phyloP scores from a whole-genome alignment of 2,888 invertebrate genomes.

The Meiosimyza decipiens region DNA sequence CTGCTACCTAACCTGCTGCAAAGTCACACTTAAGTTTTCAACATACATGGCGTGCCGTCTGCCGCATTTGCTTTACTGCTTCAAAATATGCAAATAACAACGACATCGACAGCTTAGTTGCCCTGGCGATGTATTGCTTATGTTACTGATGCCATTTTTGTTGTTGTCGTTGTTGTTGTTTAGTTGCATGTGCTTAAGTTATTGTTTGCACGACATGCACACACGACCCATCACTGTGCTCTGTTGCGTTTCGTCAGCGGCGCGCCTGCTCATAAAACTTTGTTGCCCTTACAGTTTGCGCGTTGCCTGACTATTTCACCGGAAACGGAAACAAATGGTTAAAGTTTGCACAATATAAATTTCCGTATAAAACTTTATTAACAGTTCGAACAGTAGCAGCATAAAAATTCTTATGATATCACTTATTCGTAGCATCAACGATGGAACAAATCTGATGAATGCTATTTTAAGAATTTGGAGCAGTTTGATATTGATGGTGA shows the following conservation, averaged over 20 bases:
- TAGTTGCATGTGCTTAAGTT: background rate
- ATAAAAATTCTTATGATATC: no score
- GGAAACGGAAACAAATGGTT: slow-evolving; percentile 28
- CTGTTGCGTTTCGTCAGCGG: background rate
- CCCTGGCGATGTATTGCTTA: background rate
- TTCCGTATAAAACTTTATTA: background rate
- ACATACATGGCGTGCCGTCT: no score
- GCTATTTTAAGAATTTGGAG: no score
- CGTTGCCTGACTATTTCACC: background rate
- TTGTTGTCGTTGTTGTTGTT: background rate
- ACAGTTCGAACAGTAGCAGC: no score
- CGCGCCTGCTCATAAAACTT: slow-evolving; percentile 12
- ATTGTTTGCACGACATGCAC: background rate
- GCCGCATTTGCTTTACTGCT: no score
- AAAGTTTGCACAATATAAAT: slow-evolving; percentile 24
- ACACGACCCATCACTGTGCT: background rate
- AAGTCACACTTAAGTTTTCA: no score
- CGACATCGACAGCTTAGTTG: no score
- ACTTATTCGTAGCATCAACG: no score
- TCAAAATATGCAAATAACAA: no score
- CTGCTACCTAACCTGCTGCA: background rate
- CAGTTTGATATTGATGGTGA: no score
- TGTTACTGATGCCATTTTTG: background rate
- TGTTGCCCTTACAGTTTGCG: background rate
- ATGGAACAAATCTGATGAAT: no score